Evolutionary conservation across 2,888 invertebrate species (phyloP).

Genomic region (Linnaemya tessellans): DNA sequence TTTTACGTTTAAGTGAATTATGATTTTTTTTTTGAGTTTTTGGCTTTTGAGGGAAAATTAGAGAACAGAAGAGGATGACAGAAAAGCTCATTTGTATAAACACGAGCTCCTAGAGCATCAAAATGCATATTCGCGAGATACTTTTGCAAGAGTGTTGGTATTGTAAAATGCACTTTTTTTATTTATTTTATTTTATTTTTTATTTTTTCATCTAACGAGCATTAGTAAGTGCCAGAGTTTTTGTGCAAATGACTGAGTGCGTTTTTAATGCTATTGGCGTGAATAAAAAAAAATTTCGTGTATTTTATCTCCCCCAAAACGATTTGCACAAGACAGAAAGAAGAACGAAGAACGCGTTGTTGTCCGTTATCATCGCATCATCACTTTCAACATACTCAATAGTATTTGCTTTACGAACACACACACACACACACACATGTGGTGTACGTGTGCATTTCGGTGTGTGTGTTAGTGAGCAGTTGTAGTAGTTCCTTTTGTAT

Average conservation of each 20-base stretch:
- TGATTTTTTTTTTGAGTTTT: neutral
- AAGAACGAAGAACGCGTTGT: conserved; percentile 28
- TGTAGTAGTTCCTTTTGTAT: conserved; percentile 33
- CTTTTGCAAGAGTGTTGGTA: neutral
- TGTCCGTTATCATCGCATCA: conserved; percentile 60
- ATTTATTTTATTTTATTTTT: too few species aligned
- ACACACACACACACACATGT: too few species aligned
- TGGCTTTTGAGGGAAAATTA: conserved; percentile 15
- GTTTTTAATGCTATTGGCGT: conserved; percentile 19
- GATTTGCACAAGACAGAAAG: conserved; percentile 61
- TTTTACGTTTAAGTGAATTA: conserved; percentile 2
- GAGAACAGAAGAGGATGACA: neutral
- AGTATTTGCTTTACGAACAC: conserved; percentile 23
- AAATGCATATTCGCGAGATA: conserved; percentile 21
- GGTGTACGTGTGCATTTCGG: conserved; percentile 17
- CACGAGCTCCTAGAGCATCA: conserved; percentile 20
- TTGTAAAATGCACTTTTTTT: conserved; percentile 33
- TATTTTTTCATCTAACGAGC: neutral
- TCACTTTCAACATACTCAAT: conserved; percentile 31
- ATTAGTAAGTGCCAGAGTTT: neutral
- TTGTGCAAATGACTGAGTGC: conserved; percentile 22
- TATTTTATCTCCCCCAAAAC: conserved; percentile 59
- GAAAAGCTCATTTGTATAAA: conserved; percentile 10
- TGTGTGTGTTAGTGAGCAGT: conserved; percentile 44
- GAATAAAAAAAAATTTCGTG: conserved; percentile 4